These are phyloP conservation scores for Girardinus metallicus DNA, from an alignment of 2,797 vertebrate species.

Conservation along the genomic window DNA sequence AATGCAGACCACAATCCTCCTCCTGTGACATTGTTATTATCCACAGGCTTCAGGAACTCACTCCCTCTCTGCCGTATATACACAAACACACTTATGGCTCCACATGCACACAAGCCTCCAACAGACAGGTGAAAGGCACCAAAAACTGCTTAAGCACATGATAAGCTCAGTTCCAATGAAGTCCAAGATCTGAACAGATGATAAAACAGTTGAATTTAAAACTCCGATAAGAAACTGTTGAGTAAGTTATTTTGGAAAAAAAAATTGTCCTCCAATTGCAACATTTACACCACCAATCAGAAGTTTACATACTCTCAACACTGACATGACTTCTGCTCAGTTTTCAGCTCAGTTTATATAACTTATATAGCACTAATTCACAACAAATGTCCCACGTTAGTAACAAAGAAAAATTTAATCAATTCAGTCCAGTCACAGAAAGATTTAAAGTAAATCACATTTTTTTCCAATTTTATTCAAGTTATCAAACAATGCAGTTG, in stretches of 20 bases:
- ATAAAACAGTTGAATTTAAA: slow-evolving; percentile 1
- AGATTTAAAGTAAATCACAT: neutral
- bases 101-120: slow-evolving; percentile 21
- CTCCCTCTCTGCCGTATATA: slow-evolving; percentile 34
- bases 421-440: neutral
- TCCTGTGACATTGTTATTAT: slow-evolving; percentile 82
- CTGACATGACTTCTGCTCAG: neutral
- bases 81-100: slow-evolving; percentile 26
- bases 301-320: neutral
- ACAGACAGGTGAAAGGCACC: slow-evolving; percentile 36
- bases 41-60: slow-evolving; percentile 56
- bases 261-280: neutral
- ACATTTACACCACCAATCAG: neutral
- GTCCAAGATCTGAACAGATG: neutral
- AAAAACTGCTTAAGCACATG: slow-evolving; percentile 13
- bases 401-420: neutral
- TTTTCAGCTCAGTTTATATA: neutral
- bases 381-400: neutral
- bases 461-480: neutral
- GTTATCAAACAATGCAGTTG: neutral
- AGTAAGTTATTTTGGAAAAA: neutral
- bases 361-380: neutral
- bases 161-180: neutral
- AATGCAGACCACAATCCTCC: slow-evolving; percentile 81
- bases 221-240: neutral